Base-by-base conservation (phyloP, 2,888 invertebrate genomes). In the Agrochola litura region DNA sequence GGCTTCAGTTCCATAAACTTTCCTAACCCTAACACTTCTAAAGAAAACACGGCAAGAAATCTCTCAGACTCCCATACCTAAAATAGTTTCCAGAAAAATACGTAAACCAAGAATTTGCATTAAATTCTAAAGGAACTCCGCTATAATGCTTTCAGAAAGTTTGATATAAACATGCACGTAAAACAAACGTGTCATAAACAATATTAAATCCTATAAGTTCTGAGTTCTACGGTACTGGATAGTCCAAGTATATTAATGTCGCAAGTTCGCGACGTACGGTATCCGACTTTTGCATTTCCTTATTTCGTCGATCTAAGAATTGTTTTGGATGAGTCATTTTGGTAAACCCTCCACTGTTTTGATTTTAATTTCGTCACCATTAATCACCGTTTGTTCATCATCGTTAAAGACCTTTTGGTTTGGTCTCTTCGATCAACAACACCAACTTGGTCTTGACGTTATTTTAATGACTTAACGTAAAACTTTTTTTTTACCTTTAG, bases 101-200 rank as follows among this genome's bases (percentile, higher is more conserved):
- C 81, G 49, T 73, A 68, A 81, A 73, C 76, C 49, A 76, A 68
- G 78, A 73, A 85, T 73, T 71, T 79, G 78, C 85, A 87, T 86
- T 85, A 85, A 89, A 83, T 82, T 86, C 76, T 64, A 82, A 80
- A 88, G 85, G 74, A 81, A 86, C 77, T 84, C 65, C 63, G 65
- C 46, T 85, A 85, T 91, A 91, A 92, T 91, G 91, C 92, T 91
- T 90, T 92, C 88, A 82, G 89, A 76, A 90, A 91, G 89, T 90
- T 90, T 86, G 88, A 91, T 89, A 93, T 92, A 94, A 94, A 94
- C 92, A 92, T 84, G 91, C 89, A 90, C 92, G 93, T 94, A 95
- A 95, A 95, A 94, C 94, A 94, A 93, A 96, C 94, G 95, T 93
- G 94, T 95, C 96, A 93, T 94, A 94, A 95, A 95, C 94, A 94